These are phyloP conservation scores for Pimephales promelas DNA, from an alignment of 2,113 vertebrate genomes.

Conservation along the genomic window DNA sequence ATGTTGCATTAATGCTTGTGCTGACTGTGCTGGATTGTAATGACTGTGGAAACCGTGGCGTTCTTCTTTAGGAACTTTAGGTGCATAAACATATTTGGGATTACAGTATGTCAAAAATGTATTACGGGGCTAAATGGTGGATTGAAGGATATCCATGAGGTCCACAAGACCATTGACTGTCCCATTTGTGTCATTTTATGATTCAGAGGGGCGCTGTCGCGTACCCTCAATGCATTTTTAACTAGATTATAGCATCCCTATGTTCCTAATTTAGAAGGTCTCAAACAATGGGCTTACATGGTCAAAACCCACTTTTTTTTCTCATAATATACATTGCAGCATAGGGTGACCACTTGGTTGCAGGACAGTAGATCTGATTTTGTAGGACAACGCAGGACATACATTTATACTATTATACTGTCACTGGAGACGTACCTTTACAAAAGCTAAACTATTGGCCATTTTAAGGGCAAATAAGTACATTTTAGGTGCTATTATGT, in stretches of 20 bases:
- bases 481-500: too few relatives aligned
- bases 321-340: too few relatives aligned
- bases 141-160: background rate
- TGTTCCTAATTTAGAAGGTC: too few relatives aligned
- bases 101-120: background rate
- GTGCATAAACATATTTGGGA: background rate
- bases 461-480: too few relatives aligned
- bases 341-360: too few relatives aligned
- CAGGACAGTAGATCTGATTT: too few relatives aligned
- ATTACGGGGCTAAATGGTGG: background rate
- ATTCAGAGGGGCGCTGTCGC: background rate
- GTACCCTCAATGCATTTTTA: background rate
- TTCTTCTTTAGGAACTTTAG: background rate
- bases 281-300: too few relatives aligned
- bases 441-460: too few relatives aligned
- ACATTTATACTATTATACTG: too few relatives aligned
- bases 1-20: background rate
- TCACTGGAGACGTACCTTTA: too few relatives aligned
- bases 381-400: too few relatives aligned
- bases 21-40: background rate
- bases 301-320: too few relatives aligned
- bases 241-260: background rate
- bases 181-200: background rate
- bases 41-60: background rate
- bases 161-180: background rate